Evolutionary conservation across 1,140 invertebrate genomes (phyloP).

Genomic region (Drosophila willistoni): DNA sequence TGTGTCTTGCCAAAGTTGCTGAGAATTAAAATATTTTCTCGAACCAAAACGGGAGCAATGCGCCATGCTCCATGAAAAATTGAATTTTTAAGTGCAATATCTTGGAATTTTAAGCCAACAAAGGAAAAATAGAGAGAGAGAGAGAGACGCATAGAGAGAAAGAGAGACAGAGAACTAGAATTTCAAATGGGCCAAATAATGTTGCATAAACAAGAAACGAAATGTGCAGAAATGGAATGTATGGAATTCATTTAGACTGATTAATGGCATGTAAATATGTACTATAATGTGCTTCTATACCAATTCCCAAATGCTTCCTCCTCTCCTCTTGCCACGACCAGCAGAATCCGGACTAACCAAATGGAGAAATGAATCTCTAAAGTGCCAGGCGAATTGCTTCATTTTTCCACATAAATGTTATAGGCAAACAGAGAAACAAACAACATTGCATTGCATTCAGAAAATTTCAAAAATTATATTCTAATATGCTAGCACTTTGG

Average conservation of each 20-base stretch:
- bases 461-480: too few relatives aligned
- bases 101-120: background rate
- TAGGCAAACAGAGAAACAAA: too few relatives aligned
- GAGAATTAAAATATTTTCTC: conserved; percentile 5
- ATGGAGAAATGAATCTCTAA: too few relatives aligned
- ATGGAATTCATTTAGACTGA: conserved; percentile 6
- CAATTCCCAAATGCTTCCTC: background rate
- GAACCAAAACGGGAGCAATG: background rate
- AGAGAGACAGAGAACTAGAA: background rate
- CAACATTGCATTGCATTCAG: too few relatives aligned
- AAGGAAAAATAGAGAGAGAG: too few relatives aligned
- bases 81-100: background rate
- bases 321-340: too few relatives aligned
- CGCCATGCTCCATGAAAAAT: conserved; percentile 12
- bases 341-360: too few relatives aligned
- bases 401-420: too few relatives aligned
- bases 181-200: conserved; percentile 9
- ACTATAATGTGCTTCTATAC: background rate
- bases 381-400: too few relatives aligned
- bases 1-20: background rate
- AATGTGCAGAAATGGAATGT: conserved; percentile 4
- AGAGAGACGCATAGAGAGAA: too few relatives aligned
- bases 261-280: conserved; percentile 14
- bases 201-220: conserved; percentile 6
- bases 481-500: too few relatives aligned